phyloP scores from a whole-genome alignment of 1,140 invertebrate species.

The Aphaenogaster ashmeadi region DNA sequence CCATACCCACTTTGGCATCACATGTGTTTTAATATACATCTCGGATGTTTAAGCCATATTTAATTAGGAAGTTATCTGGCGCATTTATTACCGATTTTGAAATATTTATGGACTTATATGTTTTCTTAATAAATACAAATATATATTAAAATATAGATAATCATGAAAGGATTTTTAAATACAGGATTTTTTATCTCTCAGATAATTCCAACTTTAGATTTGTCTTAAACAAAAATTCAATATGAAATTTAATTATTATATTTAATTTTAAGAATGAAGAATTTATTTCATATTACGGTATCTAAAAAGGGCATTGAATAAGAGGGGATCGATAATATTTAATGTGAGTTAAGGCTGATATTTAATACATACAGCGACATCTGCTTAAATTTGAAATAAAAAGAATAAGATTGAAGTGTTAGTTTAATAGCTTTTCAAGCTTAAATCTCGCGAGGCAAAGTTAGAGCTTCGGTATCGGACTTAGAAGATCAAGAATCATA shows the following conservation, averaged over 20 bases:
- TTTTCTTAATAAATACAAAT: not conserved
- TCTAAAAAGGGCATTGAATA: not conserved
- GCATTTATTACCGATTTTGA: not conserved
- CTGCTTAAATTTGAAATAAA: not conserved
- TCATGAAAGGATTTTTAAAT: not conserved
- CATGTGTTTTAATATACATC: not conserved
- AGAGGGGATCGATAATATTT: not conserved
- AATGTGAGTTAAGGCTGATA: not conserved
- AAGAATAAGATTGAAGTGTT: not conserved
- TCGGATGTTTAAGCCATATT: not conserved
- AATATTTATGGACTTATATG: not conserved
- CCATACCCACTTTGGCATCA: not conserved
- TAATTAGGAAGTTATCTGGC: not conserved
- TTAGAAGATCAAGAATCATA: conserved; percentile 64
- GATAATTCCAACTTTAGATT: not conserved
- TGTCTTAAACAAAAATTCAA: not conserved
- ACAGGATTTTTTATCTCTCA: not conserved
- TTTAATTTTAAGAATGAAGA: not conserved
- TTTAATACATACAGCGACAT: not conserved
- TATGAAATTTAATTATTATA: conserved; percentile 1
- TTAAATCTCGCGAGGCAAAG: conserved; percentile 35
- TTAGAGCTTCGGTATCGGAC: not conserved
- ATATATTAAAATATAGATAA: not conserved
- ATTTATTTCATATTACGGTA: not conserved
- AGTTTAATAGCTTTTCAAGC: conserved; percentile 17